These are phyloP conservation scores for Colaptes auratus DNA, from an alignment of 2,113 vertebrate genomes.

Conservation along the genomic window DNA sequence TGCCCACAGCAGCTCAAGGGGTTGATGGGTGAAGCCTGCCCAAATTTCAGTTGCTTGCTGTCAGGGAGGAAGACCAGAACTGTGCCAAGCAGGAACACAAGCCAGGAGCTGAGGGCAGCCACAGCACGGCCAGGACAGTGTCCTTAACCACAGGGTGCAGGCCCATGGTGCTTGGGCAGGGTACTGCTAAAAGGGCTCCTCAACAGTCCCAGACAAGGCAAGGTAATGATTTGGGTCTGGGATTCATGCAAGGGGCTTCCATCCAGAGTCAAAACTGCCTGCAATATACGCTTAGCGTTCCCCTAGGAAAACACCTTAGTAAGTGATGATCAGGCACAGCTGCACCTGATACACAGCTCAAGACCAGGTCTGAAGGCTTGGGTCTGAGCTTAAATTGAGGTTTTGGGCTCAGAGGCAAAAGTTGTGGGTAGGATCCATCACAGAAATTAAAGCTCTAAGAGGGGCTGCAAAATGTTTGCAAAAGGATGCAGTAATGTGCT, in stretches of 20 bases:
- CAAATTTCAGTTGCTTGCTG: neutral
- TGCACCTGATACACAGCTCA: neutral
- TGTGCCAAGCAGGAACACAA: neutral
- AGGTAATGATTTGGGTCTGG: neutral
- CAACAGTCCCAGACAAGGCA: neutral
- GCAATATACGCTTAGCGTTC: neutral
- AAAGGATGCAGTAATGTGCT: neutral
- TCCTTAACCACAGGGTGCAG: neutral
- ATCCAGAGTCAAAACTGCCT: neutral
- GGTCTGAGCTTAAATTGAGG: neutral
- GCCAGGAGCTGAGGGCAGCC: neutral
- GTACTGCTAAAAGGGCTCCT: neutral
- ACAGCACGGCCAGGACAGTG: neutral
- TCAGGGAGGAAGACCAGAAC: neutral
- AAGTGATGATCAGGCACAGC: neutral
- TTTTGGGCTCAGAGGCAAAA: neutral
- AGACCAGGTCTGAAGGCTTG: neutral
- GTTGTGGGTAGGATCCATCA: neutral
- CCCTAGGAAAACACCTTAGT: neutral
- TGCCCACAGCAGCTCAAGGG: neutral
- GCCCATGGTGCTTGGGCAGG: neutral
- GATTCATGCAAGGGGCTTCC: neutral
- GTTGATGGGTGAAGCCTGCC: neutral
- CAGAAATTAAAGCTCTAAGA: neutral
- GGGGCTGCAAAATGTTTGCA: neutral